Conservation (phyloP, 1,140 invertebrate species). For the Trichonephila clavipes region DNA sequence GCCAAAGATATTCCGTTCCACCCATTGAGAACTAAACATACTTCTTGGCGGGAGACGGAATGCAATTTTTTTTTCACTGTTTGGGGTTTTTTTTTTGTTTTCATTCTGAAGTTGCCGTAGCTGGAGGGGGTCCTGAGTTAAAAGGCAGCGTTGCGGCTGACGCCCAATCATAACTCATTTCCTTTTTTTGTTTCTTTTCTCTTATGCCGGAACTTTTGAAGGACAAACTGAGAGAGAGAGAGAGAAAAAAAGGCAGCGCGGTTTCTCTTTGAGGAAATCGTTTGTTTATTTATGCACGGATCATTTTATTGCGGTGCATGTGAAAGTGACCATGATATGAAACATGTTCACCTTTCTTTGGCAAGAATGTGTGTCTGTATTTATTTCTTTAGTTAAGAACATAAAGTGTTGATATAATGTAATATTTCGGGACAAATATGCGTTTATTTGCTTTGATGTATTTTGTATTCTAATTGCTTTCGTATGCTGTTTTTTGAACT, state of each 20-base stretch:
- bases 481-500: too few relatives aligned
- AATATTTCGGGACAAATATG: too few relatives aligned
- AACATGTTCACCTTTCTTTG: neutral
- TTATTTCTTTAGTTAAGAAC: too few relatives aligned
- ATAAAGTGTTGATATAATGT: too few relatives aligned
- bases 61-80: neutral
- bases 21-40: neutral
- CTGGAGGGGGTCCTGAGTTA: constrained; percentile 21
- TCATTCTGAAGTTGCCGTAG: constrained; percentile 27
- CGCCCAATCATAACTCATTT: constrained; percentile 62
- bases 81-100: constrained; percentile 24
- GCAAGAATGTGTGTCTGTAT: neutral
- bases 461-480: too few relatives aligned
- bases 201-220: constrained; percentile 66
- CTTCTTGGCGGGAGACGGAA: neutral
- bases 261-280: constrained; percentile 14
- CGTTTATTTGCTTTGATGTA: too few relatives aligned
- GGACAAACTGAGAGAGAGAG: constrained; percentile 16
- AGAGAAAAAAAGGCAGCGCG: neutral
- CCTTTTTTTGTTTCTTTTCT: constrained; percentile 17
- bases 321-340: neutral
- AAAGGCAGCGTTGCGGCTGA: constrained; percentile 51
- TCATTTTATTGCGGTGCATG: neutral
- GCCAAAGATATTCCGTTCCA: neutral
- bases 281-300: constrained; percentile 12